phyloP scores from a whole-genome alignment of 1,140 invertebrate genomes.

The Drosophila chauvacae region DNA sequence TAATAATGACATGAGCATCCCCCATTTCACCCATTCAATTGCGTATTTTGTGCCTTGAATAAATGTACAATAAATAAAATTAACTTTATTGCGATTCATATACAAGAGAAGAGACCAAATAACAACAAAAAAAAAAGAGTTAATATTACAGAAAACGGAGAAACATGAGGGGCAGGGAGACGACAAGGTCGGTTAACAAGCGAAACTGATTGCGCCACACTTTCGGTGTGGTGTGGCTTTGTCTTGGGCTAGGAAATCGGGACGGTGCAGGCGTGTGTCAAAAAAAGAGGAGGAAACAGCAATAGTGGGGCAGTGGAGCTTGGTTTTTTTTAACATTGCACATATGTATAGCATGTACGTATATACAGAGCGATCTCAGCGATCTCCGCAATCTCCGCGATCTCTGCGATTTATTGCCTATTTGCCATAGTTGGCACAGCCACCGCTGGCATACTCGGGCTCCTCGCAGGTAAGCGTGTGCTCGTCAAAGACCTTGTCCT shows the following conservation, averaged over 20 bases:
- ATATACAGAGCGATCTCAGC: constrained; percentile 19
- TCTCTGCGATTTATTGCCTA: constrained; percentile 20
- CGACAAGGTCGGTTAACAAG: constrained; percentile 31
- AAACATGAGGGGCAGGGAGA: constrained; percentile 7
- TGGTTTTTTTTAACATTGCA: constrained; percentile 10
- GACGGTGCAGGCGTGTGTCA: constrained; percentile 32
- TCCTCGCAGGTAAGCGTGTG: constrained; percentile 93
- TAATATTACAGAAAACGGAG: constrained; percentile 40
- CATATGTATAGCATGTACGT: constrained; percentile 40
- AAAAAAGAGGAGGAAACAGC: constrained; percentile 12
- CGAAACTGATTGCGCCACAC: constrained; percentile 23
- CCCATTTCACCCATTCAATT: not conserved
- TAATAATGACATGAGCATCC: too few relatives aligned
- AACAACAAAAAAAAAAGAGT: constrained; percentile 48
- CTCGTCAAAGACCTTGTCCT: constrained; percentile 94
- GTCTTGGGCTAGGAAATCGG: constrained; percentile 42
- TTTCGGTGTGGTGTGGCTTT: constrained; percentile 15
- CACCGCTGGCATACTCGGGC: constrained; percentile 76
- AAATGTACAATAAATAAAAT: constrained; percentile 77
- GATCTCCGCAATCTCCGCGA: not conserved
- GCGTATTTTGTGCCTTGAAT: constrained; percentile 25
- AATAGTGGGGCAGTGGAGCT: constrained; percentile 7
- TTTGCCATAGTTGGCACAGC: constrained; percentile 78
- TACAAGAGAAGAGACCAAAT: constrained; percentile 43
- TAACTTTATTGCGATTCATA: constrained; percentile 74